Conservation (phyloP, 53 echinoderm and acorn worm genomes). For the Henricia sp. region DNA sequence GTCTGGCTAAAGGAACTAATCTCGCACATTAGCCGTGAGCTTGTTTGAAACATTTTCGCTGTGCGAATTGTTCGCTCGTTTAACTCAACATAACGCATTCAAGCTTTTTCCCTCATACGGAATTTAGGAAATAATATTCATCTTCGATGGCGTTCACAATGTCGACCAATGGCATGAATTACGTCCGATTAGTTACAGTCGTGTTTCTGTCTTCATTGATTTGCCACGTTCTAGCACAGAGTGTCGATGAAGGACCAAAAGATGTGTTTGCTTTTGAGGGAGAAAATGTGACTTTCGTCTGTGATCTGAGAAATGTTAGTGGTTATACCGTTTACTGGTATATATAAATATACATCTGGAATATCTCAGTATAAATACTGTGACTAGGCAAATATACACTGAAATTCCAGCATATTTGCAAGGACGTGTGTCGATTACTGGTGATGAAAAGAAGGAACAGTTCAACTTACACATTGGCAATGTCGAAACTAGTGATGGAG, state of each 20-base stretch:
- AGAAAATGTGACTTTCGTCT: conserved; percentile 23
- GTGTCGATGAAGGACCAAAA: not conserved
- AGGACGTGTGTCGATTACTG: conserved; percentile 2
- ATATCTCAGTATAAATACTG: too few species aligned
- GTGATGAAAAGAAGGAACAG: not conserved
- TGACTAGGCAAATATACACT: not conserved
- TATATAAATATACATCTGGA: not conserved
- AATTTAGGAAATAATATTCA: too few species aligned
- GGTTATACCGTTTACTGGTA: not conserved
- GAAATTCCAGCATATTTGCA: not conserved
- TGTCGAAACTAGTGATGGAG: conserved; percentile 15
- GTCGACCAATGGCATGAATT: too few species aligned
- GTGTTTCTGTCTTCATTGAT: not conserved
- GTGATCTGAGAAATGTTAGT: conserved; percentile 27
- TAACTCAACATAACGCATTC: too few species aligned
- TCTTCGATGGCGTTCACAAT: too few species aligned
- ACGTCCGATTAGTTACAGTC: too few species aligned
- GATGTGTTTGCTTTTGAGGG: not conserved
- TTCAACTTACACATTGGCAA: conserved; percentile 26
- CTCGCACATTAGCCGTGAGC: too few species aligned
- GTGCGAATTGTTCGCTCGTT: too few species aligned
- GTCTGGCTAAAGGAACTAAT: too few species aligned
- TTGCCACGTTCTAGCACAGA: conserved; percentile 3
- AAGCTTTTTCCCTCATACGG: too few species aligned
- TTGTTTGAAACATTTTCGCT: too few species aligned